These are phyloP conservation scores for Tinamus guttatus DNA, from an alignment of 2,113 vertebrate genomes.

Conservation along the genomic window DNA sequence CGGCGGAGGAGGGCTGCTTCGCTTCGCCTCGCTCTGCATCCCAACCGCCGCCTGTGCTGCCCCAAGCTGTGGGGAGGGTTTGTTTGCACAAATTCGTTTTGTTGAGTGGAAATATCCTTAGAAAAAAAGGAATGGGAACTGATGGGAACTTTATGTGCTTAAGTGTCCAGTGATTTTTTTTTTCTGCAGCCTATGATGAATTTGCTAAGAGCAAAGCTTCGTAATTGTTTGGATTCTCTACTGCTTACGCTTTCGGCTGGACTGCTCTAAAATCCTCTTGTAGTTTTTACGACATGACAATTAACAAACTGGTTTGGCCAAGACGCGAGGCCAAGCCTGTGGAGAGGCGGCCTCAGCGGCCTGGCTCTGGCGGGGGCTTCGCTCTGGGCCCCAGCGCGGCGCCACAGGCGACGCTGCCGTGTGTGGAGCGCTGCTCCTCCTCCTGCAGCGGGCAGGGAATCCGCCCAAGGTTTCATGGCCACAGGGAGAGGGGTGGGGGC, in stretches of 20 bases:
- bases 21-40: slow-evolving; percentile 25
- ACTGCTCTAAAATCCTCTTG: neutral
- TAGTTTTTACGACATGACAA: neutral
- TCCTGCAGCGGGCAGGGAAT: too few relatives aligned
- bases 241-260: slow-evolving; percentile 10
- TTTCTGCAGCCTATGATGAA: neutral
- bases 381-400: too few relatives aligned
- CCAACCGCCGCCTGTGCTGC: slow-evolving; percentile 16
- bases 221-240: slow-evolving; percentile 3
- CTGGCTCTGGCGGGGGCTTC: too few relatives aligned
- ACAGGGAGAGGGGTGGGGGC: neutral
- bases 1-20: neutral
- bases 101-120: neutral
- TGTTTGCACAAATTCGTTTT: slow-evolving; percentile 43
- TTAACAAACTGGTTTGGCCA: neutral
- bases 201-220: slow-evolving; percentile 10
- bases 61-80: neutral
- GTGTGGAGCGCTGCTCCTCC: too few relatives aligned
- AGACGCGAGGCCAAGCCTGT: too few relatives aligned
- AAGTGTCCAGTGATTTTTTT: neutral
- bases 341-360: too few relatives aligned
- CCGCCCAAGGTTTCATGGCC: neutral
- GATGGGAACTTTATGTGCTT: neutral
- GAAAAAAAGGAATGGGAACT: slow-evolving; percentile 7
- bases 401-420: too few relatives aligned